phyloP scores from a whole-genome alignment of 2,113 vertebrate genomes.

The Lampris incognitus region DNA sequence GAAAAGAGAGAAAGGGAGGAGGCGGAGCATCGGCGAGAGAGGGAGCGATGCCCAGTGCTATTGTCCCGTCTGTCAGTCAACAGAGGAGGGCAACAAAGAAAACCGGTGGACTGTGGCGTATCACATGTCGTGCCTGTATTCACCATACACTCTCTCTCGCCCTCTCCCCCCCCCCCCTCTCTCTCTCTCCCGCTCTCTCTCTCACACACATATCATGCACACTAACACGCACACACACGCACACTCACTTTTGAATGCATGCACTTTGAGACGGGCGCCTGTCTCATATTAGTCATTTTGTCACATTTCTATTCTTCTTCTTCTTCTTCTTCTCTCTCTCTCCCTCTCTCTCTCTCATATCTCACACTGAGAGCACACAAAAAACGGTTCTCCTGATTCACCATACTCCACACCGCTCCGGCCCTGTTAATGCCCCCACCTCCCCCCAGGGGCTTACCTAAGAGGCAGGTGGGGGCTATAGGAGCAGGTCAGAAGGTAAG shows the following conservation, averaged over 20 bases:
- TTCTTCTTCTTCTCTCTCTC: conserved; percentile 20
- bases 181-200: conserved; percentile 52
- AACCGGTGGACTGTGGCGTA: conserved; percentile 70
- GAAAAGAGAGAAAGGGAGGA: conserved; percentile 48
- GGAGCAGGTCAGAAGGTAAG: conserved; percentile 47
- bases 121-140: conserved; percentile 62
- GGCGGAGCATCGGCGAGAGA: conserved; percentile 50
- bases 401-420: neutral
- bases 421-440: neutral
- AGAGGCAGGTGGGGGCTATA: conserved; percentile 41
- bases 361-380: neutral
- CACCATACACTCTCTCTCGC: conserved; percentile 41
- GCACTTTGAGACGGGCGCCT: conserved; percentile 54
- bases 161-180: conserved; percentile 65
- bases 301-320: neutral
- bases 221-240: conserved; percentile 9
- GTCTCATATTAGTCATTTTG: conserved; percentile 18
- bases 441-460: conserved; percentile 1
- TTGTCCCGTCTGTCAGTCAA: conserved; percentile 79
- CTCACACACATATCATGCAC: conserved; percentile 10
- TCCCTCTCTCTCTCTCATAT: conserved; percentile 4
- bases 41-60: conserved; percentile 70
- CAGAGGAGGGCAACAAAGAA: conserved; percentile 74
- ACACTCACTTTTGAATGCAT: conserved; percentile 33
- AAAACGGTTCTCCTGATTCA: neutral